Percentiles rank a stretch among this genome's conserved stretches.
These are phyloP conservation scores for Puntigrus tetrazona DNA, from an alignment of 2,113 vertebrate species.

Conservation along the genomic window DNA sequence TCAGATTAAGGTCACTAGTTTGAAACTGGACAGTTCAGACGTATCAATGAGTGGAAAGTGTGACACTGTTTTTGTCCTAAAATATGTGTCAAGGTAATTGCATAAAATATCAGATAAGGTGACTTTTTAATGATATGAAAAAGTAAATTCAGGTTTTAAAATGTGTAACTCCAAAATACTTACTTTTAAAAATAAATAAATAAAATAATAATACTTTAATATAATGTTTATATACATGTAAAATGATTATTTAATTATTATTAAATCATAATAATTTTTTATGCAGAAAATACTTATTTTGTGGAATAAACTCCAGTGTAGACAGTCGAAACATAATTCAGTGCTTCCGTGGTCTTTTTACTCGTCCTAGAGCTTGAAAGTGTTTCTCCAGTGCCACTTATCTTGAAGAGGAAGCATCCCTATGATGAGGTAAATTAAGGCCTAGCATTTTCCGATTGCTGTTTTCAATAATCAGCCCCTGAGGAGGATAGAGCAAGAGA, in stretches of 20 bases:
- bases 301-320: neutral
- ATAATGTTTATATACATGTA: too few species aligned
- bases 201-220: too few species aligned
- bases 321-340: neutral
- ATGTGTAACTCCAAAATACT: neutral
- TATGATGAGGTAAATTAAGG: neutral
- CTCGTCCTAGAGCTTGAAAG: neutral
- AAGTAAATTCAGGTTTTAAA: neutral
- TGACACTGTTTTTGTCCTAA: neutral
- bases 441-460: neutral
- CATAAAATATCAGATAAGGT: neutral
- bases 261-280: too few species aligned
- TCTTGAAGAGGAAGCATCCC: neutral
- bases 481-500: neutral
- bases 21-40: neutral
- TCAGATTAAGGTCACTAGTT: neutral
- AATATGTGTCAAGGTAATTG: neutral
- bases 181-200: too few species aligned
- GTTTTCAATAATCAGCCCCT: neutral
- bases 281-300: too few species aligned
- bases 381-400: neutral
- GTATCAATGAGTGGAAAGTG: neutral
- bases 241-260: too few species aligned
- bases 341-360: neutral
- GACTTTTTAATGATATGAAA: neutral